Conservation (phyloP, 2,888 invertebrate species). For the Aleiodes leptofemur region DNA sequence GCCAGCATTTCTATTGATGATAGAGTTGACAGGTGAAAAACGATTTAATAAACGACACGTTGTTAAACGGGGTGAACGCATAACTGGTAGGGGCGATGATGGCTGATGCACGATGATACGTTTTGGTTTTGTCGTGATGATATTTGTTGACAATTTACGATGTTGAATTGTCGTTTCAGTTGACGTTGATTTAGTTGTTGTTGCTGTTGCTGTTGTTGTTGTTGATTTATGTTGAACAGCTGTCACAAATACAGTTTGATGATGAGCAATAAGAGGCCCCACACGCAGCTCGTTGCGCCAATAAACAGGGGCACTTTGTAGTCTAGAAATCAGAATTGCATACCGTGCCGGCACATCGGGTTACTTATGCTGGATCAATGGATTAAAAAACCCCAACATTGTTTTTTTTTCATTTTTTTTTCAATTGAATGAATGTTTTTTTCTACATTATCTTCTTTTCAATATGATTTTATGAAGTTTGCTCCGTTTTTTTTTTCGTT, state of each 20-base stretch:
- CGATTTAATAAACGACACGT: conserved; percentile 74
- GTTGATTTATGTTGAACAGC: conserved; percentile 70
- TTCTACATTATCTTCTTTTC: conserved; percentile 22
- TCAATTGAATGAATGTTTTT: conserved; percentile 33
- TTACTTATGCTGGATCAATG: conserved; percentile 65
- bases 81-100: conserved; percentile 73
- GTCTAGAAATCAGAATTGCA: conserved; percentile 75
- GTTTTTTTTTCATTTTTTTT: conserved; percentile 43
- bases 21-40: conserved; percentile 70
- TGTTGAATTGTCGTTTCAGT: conserved; percentile 25
- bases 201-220: neutral
- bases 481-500: neutral
- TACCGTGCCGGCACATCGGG: conserved; percentile 73
- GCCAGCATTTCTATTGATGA: conserved; percentile 71
- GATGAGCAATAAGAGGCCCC: conserved; percentile 87
- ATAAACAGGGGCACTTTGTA: conserved; percentile 86
- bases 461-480: neutral
- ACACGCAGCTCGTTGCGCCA: conserved; percentile 92
- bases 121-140: conserved; percentile 72
- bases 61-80: conserved; percentile 72
- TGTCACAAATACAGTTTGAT: conserved; percentile 83
- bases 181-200: conserved; percentile 7
- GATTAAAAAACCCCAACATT: conserved; percentile 55
- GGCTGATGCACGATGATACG: conserved; percentile 73
- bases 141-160: conserved; percentile 57